Evolutionary conservation across 2,113 vertebrate species (phyloP), one percentile per base, ranked within the genome.

Genomic region (Antennarius striatus): DNA sequence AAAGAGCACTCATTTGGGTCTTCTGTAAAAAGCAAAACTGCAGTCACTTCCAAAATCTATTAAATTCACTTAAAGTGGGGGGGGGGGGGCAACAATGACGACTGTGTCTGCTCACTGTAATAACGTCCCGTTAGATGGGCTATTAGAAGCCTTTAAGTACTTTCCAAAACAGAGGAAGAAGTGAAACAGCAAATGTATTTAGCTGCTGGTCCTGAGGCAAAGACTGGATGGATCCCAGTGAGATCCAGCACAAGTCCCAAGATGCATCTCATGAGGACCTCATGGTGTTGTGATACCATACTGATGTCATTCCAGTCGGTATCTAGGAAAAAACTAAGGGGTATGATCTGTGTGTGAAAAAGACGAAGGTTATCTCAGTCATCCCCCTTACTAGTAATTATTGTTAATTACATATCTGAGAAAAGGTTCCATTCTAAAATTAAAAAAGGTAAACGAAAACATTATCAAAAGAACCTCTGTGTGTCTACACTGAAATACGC

Each of bases 211-310:
- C 83, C 82, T 51, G 55, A 71, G 77, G 88, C 73, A 0, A 55
- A 43, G 61, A 76, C 12, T 4, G 15, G 68, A 70, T 60, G 47
- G 54, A 77, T 71, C 64, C 62, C 76, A 68, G 17, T 48, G 79
- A 83, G 79, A 88, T 65, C 58, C 43, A 50, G 56, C 36, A 59
- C 56, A 63, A 68, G 79, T 73, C 79, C 72, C 58, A 49, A 84
- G 78, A 86, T 72, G 60, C 79, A 84, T 79, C 82, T 56, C 84
- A 77, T 72, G 86, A 86, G 71, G 39, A 68, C 50, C 81, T 64
- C 72, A 73, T 80, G 86, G 56, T 53, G 29, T 29, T 61, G 46
- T 73, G 68, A 17, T 56, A 36, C 65, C 45, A 64, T n/a, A 13
- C 17, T 75, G 40, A 9, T 67, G 70, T 63, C 49, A 75, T 52